Base-by-base conservation (phyloP, 2,888 invertebrate genomes). In the Strigamia transsilvanica region DNA sequence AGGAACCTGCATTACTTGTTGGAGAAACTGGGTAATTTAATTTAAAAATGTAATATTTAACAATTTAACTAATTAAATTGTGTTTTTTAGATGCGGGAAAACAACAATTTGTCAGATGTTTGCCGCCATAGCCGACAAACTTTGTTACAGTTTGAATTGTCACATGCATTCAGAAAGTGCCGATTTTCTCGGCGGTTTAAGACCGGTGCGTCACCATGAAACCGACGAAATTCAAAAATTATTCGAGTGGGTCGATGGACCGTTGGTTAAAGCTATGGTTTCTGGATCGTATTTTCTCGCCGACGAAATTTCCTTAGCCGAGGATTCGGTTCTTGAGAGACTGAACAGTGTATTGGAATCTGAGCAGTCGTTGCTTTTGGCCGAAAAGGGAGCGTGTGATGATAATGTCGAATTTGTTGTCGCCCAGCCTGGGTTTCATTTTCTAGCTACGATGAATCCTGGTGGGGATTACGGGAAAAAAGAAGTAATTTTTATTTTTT, bases 391-490 rank as follows among this genome's bases (percentile, higher is more conserved):
- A 9, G 15, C 78, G n/a, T 42, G n/a, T 21, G 82, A 83, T 61
- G 79, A 82, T 56, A 80, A 73, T n/a, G 56, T 82, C 80, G 90
- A 92, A 41, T 90, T 93, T 3, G 91, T 93, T 66, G 91, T 92
- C 0, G 94, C 94, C 0, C 86, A 90, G 82, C 87, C 91, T 7
- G 91, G 92, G 12, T 99, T 99, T 87, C 93, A 94, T 85, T 95
- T 99, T 86, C 91, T 99, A 83, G 97, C 96, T 1, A 99, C 99
- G 0, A 99, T 99, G 99, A 99, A 99, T 90, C 99, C 99, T 9
- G 98, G 99, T 13, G 99, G 99, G 0, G 99, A 99, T 90, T 99
- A 95, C 87, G 99, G 99, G 3, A 99, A 99, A 88, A 99, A 99
- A 87, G 99, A 99, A 88, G 91, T 91, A 85, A 83, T 15, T 3